Evolutionary conservation across 2,888 invertebrate genomes (phyloP), one percentile per base, ranked within the genome.

Genomic region (Callyntrura guangdongensis): DNA sequence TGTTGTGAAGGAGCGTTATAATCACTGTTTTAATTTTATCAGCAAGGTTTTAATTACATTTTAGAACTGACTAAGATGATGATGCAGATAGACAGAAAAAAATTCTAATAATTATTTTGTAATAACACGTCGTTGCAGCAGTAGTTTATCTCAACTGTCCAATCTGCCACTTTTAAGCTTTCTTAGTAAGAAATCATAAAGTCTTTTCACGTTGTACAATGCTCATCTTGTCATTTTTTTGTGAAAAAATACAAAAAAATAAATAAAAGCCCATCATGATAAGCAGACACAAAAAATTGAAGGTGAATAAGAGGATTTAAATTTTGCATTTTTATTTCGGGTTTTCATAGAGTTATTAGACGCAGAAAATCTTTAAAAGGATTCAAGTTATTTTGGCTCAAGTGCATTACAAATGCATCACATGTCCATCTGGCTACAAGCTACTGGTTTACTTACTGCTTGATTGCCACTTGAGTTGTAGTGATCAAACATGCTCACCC

Each of bases 1-100:
- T 82, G 11, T 22, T n/a, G 36, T 61, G 53, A 49, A 53, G 0
- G n/a, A 25, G 20, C 53, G 77, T 53, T 49, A 77, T 77, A 77
- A 53, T 53, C 77, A 22, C 20, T 77, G 53, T 77, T 77, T 77
- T 77, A 77, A n/a, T 77, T 77, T 77, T 77, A 45, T 45, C n/a
- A 45, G 11, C n/a, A 45, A 77, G 25, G 17, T 47, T 22, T 77
- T 77, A 77, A 77, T 77, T 77, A 77, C 77, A 25, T 25, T 45
- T 72, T 36, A 36, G 11, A 25, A 17, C 11, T 61, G 20, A 61
- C 22, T 22, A 49, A 22, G 47, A 77, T 77, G 56, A 64, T 22
- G 9, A 11, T 25, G 25, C 17, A 17, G 20, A 17, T 17, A 20
- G n/a, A 61, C n/a, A 9, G 20, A 17, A 17, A 8, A n/a, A 49